Evolutionary conservation across 2,888 invertebrate species (phyloP), one percentile per base, ranked within the genome.

Genomic region (Lissocephala sabroskyi): DNA sequence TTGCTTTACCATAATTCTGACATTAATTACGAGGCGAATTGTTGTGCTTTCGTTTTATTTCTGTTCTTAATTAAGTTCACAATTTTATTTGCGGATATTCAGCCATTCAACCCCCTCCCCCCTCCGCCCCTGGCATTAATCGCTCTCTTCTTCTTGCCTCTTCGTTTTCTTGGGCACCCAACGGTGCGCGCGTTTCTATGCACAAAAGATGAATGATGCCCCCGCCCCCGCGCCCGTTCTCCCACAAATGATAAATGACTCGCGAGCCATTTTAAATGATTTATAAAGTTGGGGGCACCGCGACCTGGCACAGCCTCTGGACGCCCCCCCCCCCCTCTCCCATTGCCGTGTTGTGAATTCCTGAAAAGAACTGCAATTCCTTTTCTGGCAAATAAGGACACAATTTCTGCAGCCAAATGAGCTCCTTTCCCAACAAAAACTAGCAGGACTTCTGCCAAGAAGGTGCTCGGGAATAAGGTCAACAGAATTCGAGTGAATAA

Each of bases 231-330:
- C n/a, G n/a, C n/a, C n/a, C n/a, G n/a, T n/a, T n/a, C n/a, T n/a
- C n/a, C n/a, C n/a, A n/a, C n/a, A 61, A 63, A 67, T 71, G 70
- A 71, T 71, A 71, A 71, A 71, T 71, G 73, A n/a, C n/a, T n/a
- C n/a, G 79, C 68, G 68, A 73, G 79, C 68, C 75, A 68, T 63
- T 78, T 68, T 68, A 68, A 75, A 68, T 78, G 73, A 78, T 68
- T 68, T 68, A 68, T 68, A 59, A 67, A 52, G 54, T 16, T 35
- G 4, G 16, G 11, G 30, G 14, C 35, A 13, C 35, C 35, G 16
- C 23, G 23, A 23, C 48, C 45, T 44, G 56, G 47, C 50, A 35
- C 30, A 36, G 10, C 17, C 10, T n/a, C 36, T n/a, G 17, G 17
- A 18, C 37, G 32, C 42, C 18, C 18, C 3, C 16, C 23, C 19